Evolutionary conservation across 2,113 vertebrate genomes (phyloP).

Genomic region (Gavia stellata): DNA sequence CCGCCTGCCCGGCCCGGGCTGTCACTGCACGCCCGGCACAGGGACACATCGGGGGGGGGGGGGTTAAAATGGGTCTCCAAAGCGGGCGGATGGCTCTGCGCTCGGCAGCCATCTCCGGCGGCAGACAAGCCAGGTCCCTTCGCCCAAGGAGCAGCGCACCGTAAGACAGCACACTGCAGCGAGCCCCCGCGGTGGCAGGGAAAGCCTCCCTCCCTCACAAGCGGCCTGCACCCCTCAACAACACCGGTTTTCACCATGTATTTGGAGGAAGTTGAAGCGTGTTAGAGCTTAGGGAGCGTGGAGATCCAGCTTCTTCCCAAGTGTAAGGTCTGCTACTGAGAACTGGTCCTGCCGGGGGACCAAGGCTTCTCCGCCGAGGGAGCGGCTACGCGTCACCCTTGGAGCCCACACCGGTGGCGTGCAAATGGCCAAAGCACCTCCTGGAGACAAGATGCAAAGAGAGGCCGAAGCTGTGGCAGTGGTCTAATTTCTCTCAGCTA

Average conservation of each 20-base stretch:
- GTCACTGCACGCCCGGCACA: neutral
- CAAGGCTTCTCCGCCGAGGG: neutral
- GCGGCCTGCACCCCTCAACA: neutral
- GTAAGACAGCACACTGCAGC: neutral
- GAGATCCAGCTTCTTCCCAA: neutral
- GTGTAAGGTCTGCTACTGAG: neutral
- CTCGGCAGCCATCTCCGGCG: neutral
- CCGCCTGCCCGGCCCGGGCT: fast-evolving
- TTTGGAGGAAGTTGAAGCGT: neutral
- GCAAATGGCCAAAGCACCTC: neutral
- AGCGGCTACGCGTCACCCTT: neutral
- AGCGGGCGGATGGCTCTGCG: fast-evolving
- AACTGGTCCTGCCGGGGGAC: neutral
- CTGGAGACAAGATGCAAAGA: neutral
- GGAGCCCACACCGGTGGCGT: neutral
- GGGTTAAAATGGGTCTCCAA: fast-evolving
- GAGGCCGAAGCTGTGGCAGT: neutral
- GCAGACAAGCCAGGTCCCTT: neutral
- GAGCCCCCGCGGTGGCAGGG: fast-evolving
- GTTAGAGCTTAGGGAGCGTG: neutral
- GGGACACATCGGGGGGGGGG: fast-evolving
- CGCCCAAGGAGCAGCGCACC: too few species aligned
- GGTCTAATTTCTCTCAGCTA: neutral
- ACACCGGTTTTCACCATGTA: fast-evolving
- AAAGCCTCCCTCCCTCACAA: neutral